Evolutionary conservation across 2,797 vertebrate genomes (phyloP), one percentile per base, ranked within the genome.

Genomic region (Anolis apletophallus): DNA sequence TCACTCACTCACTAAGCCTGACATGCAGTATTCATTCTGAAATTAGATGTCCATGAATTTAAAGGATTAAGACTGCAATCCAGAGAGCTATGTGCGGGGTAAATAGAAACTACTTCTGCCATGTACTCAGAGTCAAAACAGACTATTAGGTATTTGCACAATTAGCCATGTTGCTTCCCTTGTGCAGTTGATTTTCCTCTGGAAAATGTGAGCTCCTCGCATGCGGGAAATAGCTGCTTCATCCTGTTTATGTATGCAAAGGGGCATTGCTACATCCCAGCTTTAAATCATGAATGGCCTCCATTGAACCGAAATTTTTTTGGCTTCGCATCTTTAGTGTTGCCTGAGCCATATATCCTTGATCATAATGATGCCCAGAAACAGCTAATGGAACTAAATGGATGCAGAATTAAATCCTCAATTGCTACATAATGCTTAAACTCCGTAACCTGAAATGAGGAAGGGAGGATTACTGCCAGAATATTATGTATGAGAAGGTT

Each of bases 391-490:
- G 50, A 90, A 92, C 78, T 61, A 88, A 85, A 79, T 7, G 29
- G 6, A 76, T 16, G 57, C 13, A 57, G 46, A 90, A 81, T 29
- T 88, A 91, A 89, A 91, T 74, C 21, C n/a, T 87, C 34, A 87
- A 75, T 80, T 72, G 52, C 74, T 50, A 61, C 54, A 85, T 32
- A 84, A 52, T 52, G 83, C 19, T 29, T 87, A 55, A 74, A 17
- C 67, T 54, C 13, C 29, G 76, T 55, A 81, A 46, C 23, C 83
- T 88, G 59, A 59, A 88, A 46, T 1, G 73, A 5, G 23, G 83
- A 3, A n/a, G 88, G 52, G 55, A 80, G 55, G 32, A 73, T 50
- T 85, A 46, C 69, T 81, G 68, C 21, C 81, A 88, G 64, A 89
- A 57, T n/a, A 88, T 46, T 0, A 4, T 86, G 88, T 87, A 61